Evolutionary conservation across 2,888 invertebrate species (phyloP), one percentile per base, ranked within the genome.

Genomic region (Prenolepis imparis): DNA sequence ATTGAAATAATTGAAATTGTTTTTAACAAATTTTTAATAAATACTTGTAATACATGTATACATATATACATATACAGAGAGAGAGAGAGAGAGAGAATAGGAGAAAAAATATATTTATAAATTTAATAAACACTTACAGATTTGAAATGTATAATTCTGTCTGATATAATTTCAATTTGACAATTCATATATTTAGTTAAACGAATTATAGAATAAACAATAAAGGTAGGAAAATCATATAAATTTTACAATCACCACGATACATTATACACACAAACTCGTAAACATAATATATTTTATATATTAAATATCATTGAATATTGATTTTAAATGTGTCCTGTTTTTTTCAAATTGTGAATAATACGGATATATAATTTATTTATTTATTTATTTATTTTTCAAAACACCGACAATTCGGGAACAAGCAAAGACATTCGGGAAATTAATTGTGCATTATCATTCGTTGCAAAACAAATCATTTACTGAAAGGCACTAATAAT

Each of bases 401-500:
- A 9, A 18, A 44, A 63, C 28, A 75, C 9, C 28, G 21, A 28
- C 21, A 15, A 57, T 21, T 39, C 18, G 18, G 11, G n/a, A n/a
- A n/a, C 39, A 21, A 78, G 32, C 28, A 39, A 57, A 57, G 32
- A 9, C 32, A 59, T 55, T 77, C 21, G n/a, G 32, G 9, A 64
- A 18, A 12, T 24, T 12, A 18, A 55, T 32, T 21, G 5, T 32
- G 41, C n/a, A 18, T 15, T 39, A 55, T 68, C 41, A 21, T 44
- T 18, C 32, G 12, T 44, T 48, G 36, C 48, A 57, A 32, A 59
- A 70, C 70, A 32, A 80, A 68, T 80, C 36, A 44, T 70, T 80
- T 89, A 41, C 84, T 59, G 41, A 68, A 28, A 21, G 59, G 57
- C 55, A 66, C 48, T 55, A 21, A 48, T 78, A 55, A 78, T 80